Evolutionary conservation across 1,140 invertebrate species (phyloP).

Genomic region (Drosophila melanica): DNA sequence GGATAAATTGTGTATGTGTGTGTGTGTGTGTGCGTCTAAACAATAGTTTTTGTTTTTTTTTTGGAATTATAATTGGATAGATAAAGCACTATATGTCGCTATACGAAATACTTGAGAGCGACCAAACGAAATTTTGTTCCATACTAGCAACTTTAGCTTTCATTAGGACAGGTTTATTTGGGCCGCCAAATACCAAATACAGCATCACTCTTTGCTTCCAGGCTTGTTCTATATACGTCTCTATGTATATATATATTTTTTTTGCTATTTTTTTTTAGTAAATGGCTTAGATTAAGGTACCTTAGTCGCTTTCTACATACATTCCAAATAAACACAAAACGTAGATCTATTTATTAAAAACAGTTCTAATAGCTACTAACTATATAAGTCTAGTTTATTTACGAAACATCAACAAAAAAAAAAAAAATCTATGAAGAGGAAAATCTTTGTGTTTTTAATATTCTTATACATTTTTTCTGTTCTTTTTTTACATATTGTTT

Average conservation of each 20-base stretch:
- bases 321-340: neutral
- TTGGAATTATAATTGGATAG: neutral
- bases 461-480: constrained; percentile 81
- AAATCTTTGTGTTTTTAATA: constrained; percentile 70
- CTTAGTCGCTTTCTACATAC: constrained; percentile 9
- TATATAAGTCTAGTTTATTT: constrained; percentile 58
- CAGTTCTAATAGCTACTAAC: constrained; percentile 30
- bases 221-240: constrained; percentile 5
- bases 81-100: too few species aligned
- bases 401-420: constrained; percentile 31
- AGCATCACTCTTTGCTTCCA: constrained; percentile 29
- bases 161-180: neutral
- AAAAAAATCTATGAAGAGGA: constrained; percentile 41
- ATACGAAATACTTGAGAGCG: neutral
- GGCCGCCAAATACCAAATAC: neutral
- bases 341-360: constrained; percentile 15
- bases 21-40: neutral
- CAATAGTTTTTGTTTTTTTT: neutral
- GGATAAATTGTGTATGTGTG: neutral
- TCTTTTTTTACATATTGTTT: constrained; percentile 76
- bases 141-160: neutral
- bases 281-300: neutral
- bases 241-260: neutral
- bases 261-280: neutral
- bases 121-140: neutral